Percentiles rank a stretch among this genome's conserved stretches.
These are phyloP conservation scores for Gasteruption jaculator DNA, from an alignment of 2,888 invertebrate species.

Conservation along the genomic window DNA sequence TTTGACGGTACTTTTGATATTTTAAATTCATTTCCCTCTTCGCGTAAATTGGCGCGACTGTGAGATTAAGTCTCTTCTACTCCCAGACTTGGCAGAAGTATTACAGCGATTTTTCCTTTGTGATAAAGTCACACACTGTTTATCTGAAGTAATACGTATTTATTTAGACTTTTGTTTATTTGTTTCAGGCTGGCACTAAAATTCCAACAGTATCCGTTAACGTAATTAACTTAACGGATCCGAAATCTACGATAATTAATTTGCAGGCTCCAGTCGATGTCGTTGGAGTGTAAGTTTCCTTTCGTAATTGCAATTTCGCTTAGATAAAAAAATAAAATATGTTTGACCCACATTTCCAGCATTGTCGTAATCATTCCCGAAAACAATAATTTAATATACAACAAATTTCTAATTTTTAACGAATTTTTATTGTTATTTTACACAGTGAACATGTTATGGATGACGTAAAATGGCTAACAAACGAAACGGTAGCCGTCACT, in stretches of 20 bases:
- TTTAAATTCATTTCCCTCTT: no score
- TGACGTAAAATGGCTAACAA: constrained; percentile 71
- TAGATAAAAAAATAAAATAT: neutral
- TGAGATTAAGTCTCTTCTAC: no score
- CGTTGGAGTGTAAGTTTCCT: constrained; percentile 33
- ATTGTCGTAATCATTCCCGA: no score
- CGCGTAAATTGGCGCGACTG: no score
- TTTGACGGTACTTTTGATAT: no score
- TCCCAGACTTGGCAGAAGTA: no score
- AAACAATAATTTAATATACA: no score
- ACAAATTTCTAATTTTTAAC: no score
- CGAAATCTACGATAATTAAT: constrained; percentile 29
- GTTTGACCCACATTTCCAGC: no score
- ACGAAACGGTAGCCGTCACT: constrained; percentile 63
- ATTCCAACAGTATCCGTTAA: constrained; percentile 71
- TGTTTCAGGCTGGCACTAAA: constrained; percentile 62
- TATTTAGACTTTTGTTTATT: constrained; percentile 15
- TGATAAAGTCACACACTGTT: no score
- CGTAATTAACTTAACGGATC: constrained; percentile 57
- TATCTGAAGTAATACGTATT: no score
- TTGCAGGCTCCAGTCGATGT: constrained; percentile 33
- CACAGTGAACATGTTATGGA: constrained; percentile 64
- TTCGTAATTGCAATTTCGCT: neutral
- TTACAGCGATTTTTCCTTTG: neutral
- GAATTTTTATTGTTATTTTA: constrained; percentile 6